Percentiles rank a stretch among this genome's conserved stretches.
Evolutionary conservation across 2,888 invertebrate species (phyloP).

Genomic region (Nasonia oneida): DNA sequence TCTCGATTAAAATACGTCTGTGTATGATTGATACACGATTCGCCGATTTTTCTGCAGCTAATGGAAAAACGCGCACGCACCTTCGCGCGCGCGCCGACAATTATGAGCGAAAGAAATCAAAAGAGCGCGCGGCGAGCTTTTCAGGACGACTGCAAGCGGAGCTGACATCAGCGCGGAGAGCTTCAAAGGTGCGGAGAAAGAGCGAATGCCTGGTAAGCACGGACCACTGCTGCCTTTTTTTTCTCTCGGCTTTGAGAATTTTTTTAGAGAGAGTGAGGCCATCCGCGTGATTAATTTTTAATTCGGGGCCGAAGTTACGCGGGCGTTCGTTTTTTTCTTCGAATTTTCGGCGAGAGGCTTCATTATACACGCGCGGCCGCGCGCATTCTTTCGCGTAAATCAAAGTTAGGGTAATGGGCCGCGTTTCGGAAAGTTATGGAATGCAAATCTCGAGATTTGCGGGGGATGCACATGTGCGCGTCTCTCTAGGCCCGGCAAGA

Average conservation of each 20-base stretch:
- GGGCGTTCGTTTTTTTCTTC: neutral
- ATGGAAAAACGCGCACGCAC: neutral
- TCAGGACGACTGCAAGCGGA: slow-evolving; percentile 10
- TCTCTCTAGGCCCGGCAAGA: neutral
- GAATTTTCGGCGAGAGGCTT: neutral
- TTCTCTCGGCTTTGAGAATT: neutral
- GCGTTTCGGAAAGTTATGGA: slow-evolving; percentile 31
- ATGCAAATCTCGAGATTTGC: slow-evolving; percentile 49
- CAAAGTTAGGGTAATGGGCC: slow-evolving; percentile 36
- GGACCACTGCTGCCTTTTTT: neutral
- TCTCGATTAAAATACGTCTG: neutral
- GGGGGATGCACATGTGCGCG: neutral
- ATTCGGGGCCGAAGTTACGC: neutral
- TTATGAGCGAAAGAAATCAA: slow-evolving; percentile 42
- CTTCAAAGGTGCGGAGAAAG: slow-evolving; percentile 25
- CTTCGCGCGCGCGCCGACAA: slow-evolving; percentile 15
- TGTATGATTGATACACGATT: neutral
- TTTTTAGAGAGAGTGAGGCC: neutral
- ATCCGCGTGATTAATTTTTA: neutral
- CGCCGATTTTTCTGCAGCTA: neutral
- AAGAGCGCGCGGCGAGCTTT: neutral
- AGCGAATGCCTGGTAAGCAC: slow-evolving; percentile 42
- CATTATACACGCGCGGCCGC: neutral
- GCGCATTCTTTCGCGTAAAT: slow-evolving; percentile 12
- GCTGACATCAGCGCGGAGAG: slow-evolving; percentile 34